Base-by-base conservation (phyloP, 2,113 vertebrate genomes). In the Trogon melanurus region DNA sequence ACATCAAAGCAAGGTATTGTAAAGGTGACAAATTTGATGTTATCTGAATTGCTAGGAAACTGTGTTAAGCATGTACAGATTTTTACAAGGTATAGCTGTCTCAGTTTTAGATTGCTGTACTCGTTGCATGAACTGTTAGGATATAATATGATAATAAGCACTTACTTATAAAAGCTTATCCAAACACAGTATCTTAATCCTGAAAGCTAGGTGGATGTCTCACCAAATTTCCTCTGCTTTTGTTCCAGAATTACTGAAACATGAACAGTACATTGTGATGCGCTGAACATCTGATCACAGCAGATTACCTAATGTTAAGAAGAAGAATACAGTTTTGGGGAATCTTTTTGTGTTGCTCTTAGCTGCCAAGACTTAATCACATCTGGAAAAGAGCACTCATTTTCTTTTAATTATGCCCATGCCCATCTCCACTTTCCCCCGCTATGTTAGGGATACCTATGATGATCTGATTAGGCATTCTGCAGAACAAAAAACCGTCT, bases 11-110 rank as follows among this genome's bases (percentile, higher is more conserved):
- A 66, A 66, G 56, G 56, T 66, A 61, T 5, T 80, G 26, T 74
- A 94, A 62, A 91, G 79, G 75, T 91, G 72, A 83, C 48, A 93
- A 79, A 91, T 64, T 23, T 78, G 51, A 90, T 72, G 16, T 64
- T 47, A 78, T 21, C 48, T 81, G 47, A 88, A 79, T 79, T 93
- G 61, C 38, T 72, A 50, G 57, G 75, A 93, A 94, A 85, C 29
- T 44, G 23, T 66, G 17, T 51, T 80, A 53, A 73, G 47, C 71
- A 78, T 60, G 23, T 50, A 79, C 23, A 69, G 44, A 70, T 57
- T 34, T 73, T 93, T 36, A 72, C 64, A 81, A 86, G 29, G 56
- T 91, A 56, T 60, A 94, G 18, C 26, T 76, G 58, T 83, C 32
- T 94, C 50, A 56, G 29, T 38, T 92, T 84, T 56, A 64, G 13